These are phyloP conservation scores for Papilio elwesi DNA, from an alignment of 2,888 invertebrate genomes.

Conservation along the genomic window DNA sequence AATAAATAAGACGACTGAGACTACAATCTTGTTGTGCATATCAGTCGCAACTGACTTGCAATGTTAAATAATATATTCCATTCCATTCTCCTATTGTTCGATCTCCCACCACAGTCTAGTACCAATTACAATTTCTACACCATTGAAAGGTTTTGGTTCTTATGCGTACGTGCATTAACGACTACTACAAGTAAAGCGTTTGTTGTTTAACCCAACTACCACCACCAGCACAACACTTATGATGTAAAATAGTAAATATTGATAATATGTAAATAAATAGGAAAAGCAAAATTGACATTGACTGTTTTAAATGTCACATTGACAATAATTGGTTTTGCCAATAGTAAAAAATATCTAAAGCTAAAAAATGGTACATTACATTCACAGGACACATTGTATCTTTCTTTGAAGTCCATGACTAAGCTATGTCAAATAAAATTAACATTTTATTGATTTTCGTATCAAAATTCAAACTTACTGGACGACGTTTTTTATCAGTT, in stretches of 20 bases:
- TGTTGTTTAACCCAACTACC: constrained; percentile 3
- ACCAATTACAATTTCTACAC: constrained; percentile 44
- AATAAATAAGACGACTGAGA: constrained; percentile 23
- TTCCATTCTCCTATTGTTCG: constrained; percentile 50
- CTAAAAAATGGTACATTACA: too few species aligned
- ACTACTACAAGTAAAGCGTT: constrained; percentile 10
- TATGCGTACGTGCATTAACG: constrained; percentile 37
- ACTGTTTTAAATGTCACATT: not conserved
- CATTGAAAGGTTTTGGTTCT: constrained; percentile 42
- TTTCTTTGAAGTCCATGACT: too few species aligned
- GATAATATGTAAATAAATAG: constrained; percentile 34
- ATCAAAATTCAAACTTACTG: too few species aligned
- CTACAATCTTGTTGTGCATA: constrained; percentile 40
- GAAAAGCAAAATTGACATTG: constrained; percentile 27
- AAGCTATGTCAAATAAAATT: too few species aligned
- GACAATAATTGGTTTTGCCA: too few species aligned
- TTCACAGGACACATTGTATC: too few species aligned
- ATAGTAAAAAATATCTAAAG: too few species aligned
- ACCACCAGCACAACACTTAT: not conserved
- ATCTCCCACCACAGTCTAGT: constrained; percentile 48
- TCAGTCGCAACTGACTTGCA: constrained; percentile 47
- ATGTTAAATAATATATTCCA: constrained; percentile 49
- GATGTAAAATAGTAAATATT: constrained; percentile 10
- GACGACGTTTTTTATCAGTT: too few species aligned
- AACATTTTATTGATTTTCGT: too few species aligned